Percentiles rank a stretch among this genome's conserved stretches.
These are phyloP conservation scores for Axea sp. DNA, from an alignment of 2,888 invertebrate genomes.

Conservation along the genomic window DNA sequence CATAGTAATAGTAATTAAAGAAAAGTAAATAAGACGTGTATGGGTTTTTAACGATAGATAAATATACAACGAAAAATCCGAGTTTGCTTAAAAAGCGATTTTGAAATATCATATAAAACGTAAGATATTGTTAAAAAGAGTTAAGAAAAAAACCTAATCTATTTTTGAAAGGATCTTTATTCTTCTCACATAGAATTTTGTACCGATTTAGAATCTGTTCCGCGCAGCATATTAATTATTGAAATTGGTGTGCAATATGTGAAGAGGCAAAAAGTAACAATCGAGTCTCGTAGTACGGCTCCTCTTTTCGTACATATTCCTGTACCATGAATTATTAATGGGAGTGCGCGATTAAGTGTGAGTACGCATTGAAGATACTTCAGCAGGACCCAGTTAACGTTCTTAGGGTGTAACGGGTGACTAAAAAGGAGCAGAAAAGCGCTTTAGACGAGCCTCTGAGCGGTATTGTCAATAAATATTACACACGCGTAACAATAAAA, in stretches of 20 bases:
- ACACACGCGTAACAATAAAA: slow-evolving; percentile 27
- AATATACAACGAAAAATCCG: too few relatives aligned
- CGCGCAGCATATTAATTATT: slow-evolving; percentile 47
- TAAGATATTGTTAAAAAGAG: not conserved
- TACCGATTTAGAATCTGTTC: slow-evolving; percentile 46
- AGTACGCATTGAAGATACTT: slow-evolving; percentile 33
- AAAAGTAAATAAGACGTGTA: too few relatives aligned
- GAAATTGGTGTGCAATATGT: slow-evolving; percentile 19
- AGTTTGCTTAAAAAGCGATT: too few relatives aligned
- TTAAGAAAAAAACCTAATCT: slow-evolving; percentile 17
- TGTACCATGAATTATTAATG: slow-evolving; percentile 57
- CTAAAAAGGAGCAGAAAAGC: slow-evolving; percentile 67
- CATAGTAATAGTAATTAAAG: too few relatives aligned
- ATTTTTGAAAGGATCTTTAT: slow-evolving; percentile 24
- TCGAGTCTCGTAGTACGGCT: slow-evolving; percentile 62
- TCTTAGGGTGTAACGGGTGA: slow-evolving; percentile 65
- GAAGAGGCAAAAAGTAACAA: slow-evolving; percentile 62
- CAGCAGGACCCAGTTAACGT: slow-evolving; percentile 64
- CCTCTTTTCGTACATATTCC: slow-evolving; percentile 62
- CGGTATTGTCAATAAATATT: slow-evolving; percentile 50
- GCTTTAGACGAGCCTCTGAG: slow-evolving; percentile 37
- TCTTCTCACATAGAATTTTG: slow-evolving; percentile 24
- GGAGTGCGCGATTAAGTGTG: slow-evolving; percentile 43
- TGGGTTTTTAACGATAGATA: too few relatives aligned
- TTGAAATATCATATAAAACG: not conserved